Evolutionary conservation across 2,113 vertebrate genomes (phyloP).

Genomic region (Melierax canorus): DNA sequence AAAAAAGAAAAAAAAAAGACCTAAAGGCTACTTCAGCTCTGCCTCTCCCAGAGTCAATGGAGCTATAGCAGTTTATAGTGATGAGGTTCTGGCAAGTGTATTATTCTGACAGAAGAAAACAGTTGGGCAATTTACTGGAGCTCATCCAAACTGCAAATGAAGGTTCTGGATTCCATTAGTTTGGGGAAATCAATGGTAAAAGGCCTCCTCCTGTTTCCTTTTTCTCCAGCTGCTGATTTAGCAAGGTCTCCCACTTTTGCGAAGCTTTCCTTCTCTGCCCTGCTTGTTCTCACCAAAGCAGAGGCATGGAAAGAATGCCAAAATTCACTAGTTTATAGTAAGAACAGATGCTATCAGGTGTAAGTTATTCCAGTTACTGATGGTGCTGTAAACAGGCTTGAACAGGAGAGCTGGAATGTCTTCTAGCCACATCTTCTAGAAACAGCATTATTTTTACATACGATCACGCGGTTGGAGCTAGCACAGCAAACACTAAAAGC

Average conservation of each 20-base stretch:
- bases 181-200: neutral
- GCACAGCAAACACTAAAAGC: neutral
- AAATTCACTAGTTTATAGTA: neutral
- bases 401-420: neutral
- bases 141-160: conserved; percentile 26
- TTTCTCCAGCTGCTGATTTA: neutral
- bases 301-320: neutral
- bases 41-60: neutral
- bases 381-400: neutral
- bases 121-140: conserved; percentile 21
- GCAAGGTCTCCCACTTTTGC: neutral
- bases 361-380: neutral
- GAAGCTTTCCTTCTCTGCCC: neutral
- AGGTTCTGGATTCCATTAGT: neutral
- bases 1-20: neutral
- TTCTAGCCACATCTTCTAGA: neutral
- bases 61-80: neutral
- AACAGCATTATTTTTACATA: neutral
- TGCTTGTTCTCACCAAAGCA: neutral
- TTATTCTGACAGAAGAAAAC: conserved; percentile 27
- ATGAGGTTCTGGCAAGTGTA: conserved; percentile 25
- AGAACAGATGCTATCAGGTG: neutral
- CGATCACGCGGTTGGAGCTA: neutral
- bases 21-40: neutral
- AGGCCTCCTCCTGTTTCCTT: neutral